Base-by-base conservation (phyloP, 92 coral and sea anemone species). In the Hydrozoanthus gracilis region DNA sequence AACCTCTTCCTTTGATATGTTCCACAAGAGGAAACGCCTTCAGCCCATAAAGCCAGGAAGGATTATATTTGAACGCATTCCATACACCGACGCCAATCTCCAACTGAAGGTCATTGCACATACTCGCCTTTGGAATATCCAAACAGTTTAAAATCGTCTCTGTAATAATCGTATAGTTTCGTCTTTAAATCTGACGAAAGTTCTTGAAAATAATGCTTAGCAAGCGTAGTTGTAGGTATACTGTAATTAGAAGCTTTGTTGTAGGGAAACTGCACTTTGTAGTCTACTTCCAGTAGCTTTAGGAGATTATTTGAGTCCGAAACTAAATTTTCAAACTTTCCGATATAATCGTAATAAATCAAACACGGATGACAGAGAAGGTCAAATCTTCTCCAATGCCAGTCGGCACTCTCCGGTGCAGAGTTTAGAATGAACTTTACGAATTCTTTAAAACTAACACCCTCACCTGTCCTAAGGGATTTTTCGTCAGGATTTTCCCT, bases 381-480 rank as follows among this genome's bases (percentile, higher is more conserved):
- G 44, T 96, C 99, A 44, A 91, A 96, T 27, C 86, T 88, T 71
- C 92, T 92, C 99, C 99, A 96, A 49, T 96, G 99, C 60, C 93
- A 91, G 88, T 96, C 96, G 91, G 91, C 95, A 71, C 77, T 91
- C 71, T 96, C 94, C 3, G 95, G 82, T 50, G 87, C 89, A 20
- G 93, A 90, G 52, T 87, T 94, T 55, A 95, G 76, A 44, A 96
- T 66, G 82, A 89, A 96, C 51, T 92, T 91, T 27, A 91, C 93
- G 79, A 95, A 96, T 75, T 96, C 99, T 14, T 92, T 49, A 83
- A 96, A 96, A 77, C 91, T 96, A 14, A 96, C 98, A 3, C 98
- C 98, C 61, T 94, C 98, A 11, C 98, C 98, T 5, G 95, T 94
- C 48, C 88, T 89, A 10, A 94, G 70, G 8, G 98, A 83, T 85